Evolutionary conservation across 2,113 vertebrate species (phyloP), one percentile per base, ranked within the genome.

Genomic region (Apodemus speciosus): DNA sequence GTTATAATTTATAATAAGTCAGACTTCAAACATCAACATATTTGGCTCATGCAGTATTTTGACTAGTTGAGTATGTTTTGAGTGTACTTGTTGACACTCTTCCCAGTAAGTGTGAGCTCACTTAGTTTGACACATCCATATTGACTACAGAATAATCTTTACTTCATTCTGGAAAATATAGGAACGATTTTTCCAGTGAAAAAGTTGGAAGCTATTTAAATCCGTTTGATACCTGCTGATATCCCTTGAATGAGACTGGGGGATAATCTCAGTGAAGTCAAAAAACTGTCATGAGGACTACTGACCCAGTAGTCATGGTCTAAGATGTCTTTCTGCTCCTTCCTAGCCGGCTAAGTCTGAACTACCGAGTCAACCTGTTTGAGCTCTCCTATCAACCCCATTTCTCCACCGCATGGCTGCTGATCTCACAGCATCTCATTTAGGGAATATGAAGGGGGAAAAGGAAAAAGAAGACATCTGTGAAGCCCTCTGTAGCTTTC

Each of bases 91-190:
- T 15, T 83, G 75, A 93, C 83, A 94, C 77, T 58, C 43, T 97
- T 94, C 43, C 51, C 3, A 35, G 64, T 69, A 88, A 88, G 64
- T n/a, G 3, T 23, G 10, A 30, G 75, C 85, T 91, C 9, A 40
- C 49, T 40, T 93, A 90, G 40, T 93, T 93, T 84, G 69, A 32
- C 79, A 43, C 30, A 40, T 79, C 66, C 81, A 0, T 85, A 73
- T 32, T 62, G 77, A 90, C 72, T 1, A 32, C 56, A 69, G 72
- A 84, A 62, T 92, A 38, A 66, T 81, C 43, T 89, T 93, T 60
- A 40, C 80, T 85, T 95, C 35, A 77, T 92, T 94, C 49, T 93
- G 72, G 68, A 86, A 95, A 92, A 69, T 53, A 9, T 46, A 81
- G 38, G 71, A 43, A 76, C n/a, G 23, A 21, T 92, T 92, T 88